phyloP scores from a whole-genome alignment of 2,888 invertebrate species.

The Sinhomidia bicolor region DNA sequence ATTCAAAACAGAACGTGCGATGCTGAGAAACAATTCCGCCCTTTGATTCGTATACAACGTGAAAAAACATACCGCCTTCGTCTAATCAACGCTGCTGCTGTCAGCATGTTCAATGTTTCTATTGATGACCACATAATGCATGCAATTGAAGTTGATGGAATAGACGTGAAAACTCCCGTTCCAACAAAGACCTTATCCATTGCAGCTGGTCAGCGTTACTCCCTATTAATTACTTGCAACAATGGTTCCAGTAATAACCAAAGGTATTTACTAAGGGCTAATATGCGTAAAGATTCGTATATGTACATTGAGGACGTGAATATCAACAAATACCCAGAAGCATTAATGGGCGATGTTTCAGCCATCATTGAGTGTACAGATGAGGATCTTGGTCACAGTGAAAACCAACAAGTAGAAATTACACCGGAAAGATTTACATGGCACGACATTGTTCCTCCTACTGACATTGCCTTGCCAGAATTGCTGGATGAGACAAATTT shows the following conservation, averaged over 20 bases:
- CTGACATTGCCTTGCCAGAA: neutral
- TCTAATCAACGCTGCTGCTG: slow-evolving; percentile 73
- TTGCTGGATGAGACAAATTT: slow-evolving; percentile 61
- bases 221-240: slow-evolving; percentile 55
- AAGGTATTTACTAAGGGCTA: slow-evolving; percentile 68
- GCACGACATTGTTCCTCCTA: slow-evolving; percentile 16
- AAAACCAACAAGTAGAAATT: neutral
- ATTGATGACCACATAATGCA: slow-evolving; percentile 73
- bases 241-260: neutral
- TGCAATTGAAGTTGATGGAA: slow-evolving; percentile 75
- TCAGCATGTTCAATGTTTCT: slow-evolving; percentile 72
- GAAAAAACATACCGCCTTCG: slow-evolving; percentile 71
- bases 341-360: slow-evolving; percentile 66
- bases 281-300: slow-evolving; percentile 60
- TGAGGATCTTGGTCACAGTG: neutral
- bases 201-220: slow-evolving; percentile 75
- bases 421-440: slow-evolving; percentile 22
- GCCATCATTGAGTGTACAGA: slow-evolving; percentile 66
- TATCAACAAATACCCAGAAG: slow-evolving; percentile 74
- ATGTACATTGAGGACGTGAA: slow-evolving; percentile 68
- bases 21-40: slow-evolving; percentile 48
- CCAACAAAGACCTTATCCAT: slow-evolving; percentile 54
- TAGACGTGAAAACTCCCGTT: slow-evolving; percentile 47
- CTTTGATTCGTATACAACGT: slow-evolving; percentile 44
- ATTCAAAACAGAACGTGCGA: slow-evolving; percentile 52